Base-by-base conservation (phyloP, 1,140 invertebrate genomes). In the Psix sp. region DNA sequence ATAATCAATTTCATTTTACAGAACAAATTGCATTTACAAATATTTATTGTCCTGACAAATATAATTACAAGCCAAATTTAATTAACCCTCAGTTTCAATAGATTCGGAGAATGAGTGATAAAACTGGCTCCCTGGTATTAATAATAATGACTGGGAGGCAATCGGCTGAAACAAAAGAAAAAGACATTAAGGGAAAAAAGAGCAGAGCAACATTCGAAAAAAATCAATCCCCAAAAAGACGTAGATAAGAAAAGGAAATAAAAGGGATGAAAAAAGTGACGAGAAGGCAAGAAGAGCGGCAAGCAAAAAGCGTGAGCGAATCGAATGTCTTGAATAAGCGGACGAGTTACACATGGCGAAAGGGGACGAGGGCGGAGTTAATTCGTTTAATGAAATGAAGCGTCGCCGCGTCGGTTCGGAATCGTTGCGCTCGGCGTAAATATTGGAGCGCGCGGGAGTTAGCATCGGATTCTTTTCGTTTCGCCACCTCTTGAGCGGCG, bases 401-500 rank as follows among this genome's bases (percentile, higher is more conserved):
- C 42, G n/a, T n/a, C 42, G 66, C 56, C 21, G 18, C 13, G 43
- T 51, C 31, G 17, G 35, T 38, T 33, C 17, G 17, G 59, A 51
- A 45, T 43, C 24, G 35, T 16, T 10, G 54, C 31, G 5, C 21
- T 7, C 14, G 40, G 20, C 9, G 43, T 72, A 72, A 72, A 72
- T 72, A 45, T 72, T 63, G 36, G 9, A 59, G 42, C 57, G 26
- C n/a, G 26, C 7, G 26, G 2, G 4, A n/a, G 26, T 7, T 7
- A 43, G 33, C 45, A 43, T 31, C 10, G 59, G 31, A 65, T 63
- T 72, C 67, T 73, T 35, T 78, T 59, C 52, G 59, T 66, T 77
- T 76, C 68, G 71, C 52, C 59, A 74, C 57, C 54, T 67, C 54
- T 40, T 67, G 38, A 52, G 60, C 48, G 52, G 75, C 73, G 65